Evolutionary conservation across 2,797 vertebrate species (phyloP), one percentile per base, ranked within the genome.

Genomic region (Selene dorsalis): DNA sequence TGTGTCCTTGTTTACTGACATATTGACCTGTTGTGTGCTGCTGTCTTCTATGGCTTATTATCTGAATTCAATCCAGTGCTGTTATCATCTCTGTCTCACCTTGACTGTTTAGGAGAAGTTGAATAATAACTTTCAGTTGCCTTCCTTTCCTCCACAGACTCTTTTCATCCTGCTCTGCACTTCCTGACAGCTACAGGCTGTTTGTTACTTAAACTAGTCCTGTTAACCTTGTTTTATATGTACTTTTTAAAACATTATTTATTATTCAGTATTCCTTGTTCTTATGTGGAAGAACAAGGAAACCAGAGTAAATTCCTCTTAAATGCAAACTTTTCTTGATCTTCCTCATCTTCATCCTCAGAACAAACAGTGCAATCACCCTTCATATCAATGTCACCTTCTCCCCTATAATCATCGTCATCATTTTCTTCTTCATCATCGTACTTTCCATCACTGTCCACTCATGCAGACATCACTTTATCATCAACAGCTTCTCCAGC

Each of bases 271-370:
- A n/a, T n/a, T n/a, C 20, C n/a, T 53, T 24, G 9, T 6, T n/a
- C 35, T 6, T 65, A 13, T n/a, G 16, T 28, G 28, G 4, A 18
- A 45, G 43, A 6, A 3, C 47, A 16, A 16, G 43, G 7, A 18
- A 22, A 17, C 22, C 22, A 24, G 50, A 22, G n/a, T 20, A 20
- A 20, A 18, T 12, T 48, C 9, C 45, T 3, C 45, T 20, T 48
- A 48, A n/a, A 50, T 13, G 64, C 9, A n/a, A 22, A 8, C 28
- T 61, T 43, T 48, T 43, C 52, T 18, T 26, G 1, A 9, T 22
- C 56, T 55, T 35, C 38, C 30, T 74, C 62, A 17, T 65, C 73
- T 16, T 78, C 73, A 45, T 39, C 50, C 24, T 69, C 39, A 6
- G 6, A 58, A 59, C 5, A 38, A 45, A 26, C 43, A 22, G 39